These are phyloP conservation scores for Rhagophthalmus giganteus DNA, from an alignment of 2,888 invertebrate genomes.

Conservation along the genomic window DNA sequence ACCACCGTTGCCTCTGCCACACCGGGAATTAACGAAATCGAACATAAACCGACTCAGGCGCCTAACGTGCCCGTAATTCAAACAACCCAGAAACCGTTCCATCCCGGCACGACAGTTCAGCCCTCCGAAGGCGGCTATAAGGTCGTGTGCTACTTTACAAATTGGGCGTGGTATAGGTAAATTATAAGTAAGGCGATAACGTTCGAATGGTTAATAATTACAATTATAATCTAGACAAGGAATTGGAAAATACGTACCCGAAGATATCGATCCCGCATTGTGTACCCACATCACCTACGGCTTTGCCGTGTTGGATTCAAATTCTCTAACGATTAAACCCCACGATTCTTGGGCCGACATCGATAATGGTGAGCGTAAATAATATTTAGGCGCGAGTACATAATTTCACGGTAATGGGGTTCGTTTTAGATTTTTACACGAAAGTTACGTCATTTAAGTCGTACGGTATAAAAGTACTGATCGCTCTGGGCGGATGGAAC, in stretches of 20 bases:
- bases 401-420: too few species aligned
- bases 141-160: constrained; percentile 89
- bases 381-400: too few species aligned
- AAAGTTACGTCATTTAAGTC: constrained; percentile 77
- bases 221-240: too few species aligned
- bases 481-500: constrained; percentile 94
- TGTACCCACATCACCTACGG: constrained; percentile 94
- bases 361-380: constrained; percentile 83
- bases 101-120: constrained; percentile 27
- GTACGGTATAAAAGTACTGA: constrained; percentile 79
- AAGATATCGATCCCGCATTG: constrained; percentile 81
- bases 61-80: neutral
- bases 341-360: constrained; percentile 91
- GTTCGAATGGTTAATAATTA: too few species aligned
- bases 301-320: constrained; percentile 86
- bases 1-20: constrained; percentile 31
- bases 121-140: constrained; percentile 66
- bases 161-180: constrained; percentile 83
- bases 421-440: constrained; percentile 78
- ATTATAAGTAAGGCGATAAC: too few species aligned
- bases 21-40: neutral
- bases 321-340: constrained; percentile 76
- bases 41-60: neutral
- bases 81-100: constrained; percentile 27
- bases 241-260: constrained; percentile 79